phyloP scores from a whole-genome alignment of 2,797 vertebrate genomes.

The Labroides dimidiatus region DNA sequence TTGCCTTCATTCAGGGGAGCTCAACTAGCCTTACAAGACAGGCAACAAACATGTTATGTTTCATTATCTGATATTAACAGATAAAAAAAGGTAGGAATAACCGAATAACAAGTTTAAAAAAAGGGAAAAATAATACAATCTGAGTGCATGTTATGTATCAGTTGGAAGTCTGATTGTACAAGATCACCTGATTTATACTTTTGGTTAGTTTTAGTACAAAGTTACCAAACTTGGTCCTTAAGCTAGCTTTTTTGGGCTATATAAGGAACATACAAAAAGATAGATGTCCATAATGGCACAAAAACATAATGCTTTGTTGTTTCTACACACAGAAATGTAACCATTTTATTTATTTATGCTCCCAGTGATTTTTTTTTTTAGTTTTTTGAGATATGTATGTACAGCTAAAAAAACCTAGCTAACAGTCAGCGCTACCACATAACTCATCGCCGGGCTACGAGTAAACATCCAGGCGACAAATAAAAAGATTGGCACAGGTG shows the following conservation, averaged over 20 bases:
- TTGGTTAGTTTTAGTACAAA: too few relatives aligned
- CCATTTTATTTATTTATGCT: constrained; percentile 10
- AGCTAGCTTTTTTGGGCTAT: neutral
- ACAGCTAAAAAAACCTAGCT: neutral
- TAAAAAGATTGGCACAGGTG: constrained; percentile 34
- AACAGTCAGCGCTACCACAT: neutral
- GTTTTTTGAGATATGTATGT: neutral
- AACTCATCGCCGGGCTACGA: neutral
- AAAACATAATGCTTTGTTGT: neutral
- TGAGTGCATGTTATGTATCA: too few relatives aligned
- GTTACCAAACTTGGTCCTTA: neutral
- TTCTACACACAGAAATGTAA: neutral
- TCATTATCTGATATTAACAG: too few relatives aligned
- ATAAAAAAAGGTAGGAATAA: too few relatives aligned
- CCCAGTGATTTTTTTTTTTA: neutral
- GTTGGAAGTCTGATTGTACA: too few relatives aligned
- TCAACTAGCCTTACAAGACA: too few relatives aligned
- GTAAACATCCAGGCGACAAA: neutral
- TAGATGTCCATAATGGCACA: neutral
- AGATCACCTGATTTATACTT: too few relatives aligned
- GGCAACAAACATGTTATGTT: too few relatives aligned
- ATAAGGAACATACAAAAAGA: neutral
- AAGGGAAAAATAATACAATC: too few relatives aligned
- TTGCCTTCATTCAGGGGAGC: too few relatives aligned
- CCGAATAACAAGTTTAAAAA: too few relatives aligned